Base-by-base conservation (phyloP, 2,113 vertebrate species). In the Pteropus alecto region DNA sequence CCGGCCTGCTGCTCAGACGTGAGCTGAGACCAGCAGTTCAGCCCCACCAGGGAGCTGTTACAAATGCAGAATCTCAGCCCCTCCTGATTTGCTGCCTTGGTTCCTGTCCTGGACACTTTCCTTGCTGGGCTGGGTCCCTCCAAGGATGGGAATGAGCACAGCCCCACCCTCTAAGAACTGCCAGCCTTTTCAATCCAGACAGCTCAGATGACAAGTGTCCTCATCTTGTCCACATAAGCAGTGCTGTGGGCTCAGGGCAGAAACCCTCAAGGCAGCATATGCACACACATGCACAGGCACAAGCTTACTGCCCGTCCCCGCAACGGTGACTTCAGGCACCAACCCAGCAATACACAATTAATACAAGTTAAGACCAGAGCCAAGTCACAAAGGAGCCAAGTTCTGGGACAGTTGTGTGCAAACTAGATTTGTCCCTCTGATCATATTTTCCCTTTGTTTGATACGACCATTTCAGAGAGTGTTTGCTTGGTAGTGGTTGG, bases 271-370 rank as follows among this genome's bases (percentile, higher is more conserved):
- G 58, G 26, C 74, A 63, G 38, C 5, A 0, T 0, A 0, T 7
- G 8, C 16, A 48, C 65, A 70, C 48, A 26, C 1, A 1, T 0
- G 5, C 67, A 9, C 9, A 4, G 1, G 1, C 30, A 38, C 35
- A 14, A 7, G 3, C 76, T 54, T 9, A n/a, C 6, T 15, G 51
- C 67, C 54, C 8, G 2, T 7, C 14, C 5, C 10, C 18, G 6
- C n/a, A 2, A 2, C 18, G 1, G 74, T 2, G 84, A 78, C 63
- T 87, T 82, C 58, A 26, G 43, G 15, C 58, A 28, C 63, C 51
- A 38, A n/a, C 38, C 51, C 33, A 33, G 35, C 74, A 22, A 74
- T 24, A 63, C 41, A 63, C 4, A 46, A 30, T 73, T 68, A 4
- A 60, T 7, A 13, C 77, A 81, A 35, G 56, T 56, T 13, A 43